phyloP scores from a whole-genome alignment of 2,113 vertebrate genomes.

The Antechinus stuartii region DNA sequence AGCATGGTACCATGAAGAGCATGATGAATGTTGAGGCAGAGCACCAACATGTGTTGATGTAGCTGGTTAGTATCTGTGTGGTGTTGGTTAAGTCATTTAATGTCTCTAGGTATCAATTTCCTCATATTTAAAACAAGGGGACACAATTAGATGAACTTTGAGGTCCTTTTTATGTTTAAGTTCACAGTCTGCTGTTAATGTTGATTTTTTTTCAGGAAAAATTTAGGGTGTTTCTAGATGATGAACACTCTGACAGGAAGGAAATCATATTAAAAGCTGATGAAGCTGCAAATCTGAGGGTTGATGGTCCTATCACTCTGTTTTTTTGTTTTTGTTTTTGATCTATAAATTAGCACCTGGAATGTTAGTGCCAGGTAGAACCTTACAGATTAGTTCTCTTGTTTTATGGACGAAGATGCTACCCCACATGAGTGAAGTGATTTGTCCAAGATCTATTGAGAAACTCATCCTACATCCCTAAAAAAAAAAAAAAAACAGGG shows the following conservation, averaged over 20 bases:
- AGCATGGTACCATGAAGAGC: not conserved
- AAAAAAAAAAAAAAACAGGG: not conserved
- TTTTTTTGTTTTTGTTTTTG: not conserved
- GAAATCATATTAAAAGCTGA: not conserved
- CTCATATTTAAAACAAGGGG: not conserved
- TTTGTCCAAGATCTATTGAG: not conserved
- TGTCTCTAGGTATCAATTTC: not conserved
- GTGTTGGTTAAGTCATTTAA: not conserved
- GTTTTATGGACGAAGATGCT: slow-evolving; percentile 15
- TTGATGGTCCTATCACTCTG: not conserved
- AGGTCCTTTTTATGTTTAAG: not conserved
- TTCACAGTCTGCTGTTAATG: not conserved
- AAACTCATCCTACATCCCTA: not conserved
- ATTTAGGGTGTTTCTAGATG: not conserved
- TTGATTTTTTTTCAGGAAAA: not conserved
- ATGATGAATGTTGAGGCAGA: not conserved
- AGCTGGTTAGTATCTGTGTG: not conserved
- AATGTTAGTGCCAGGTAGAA: not conserved
- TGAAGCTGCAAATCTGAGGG: not conserved
- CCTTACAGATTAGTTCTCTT: not conserved
- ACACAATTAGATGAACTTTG: not conserved
- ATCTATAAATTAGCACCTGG: not conserved
- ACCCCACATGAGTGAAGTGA: not conserved
- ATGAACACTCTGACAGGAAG: not conserved
- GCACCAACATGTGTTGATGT: rapidly evolving